phyloP scores from a whole-genome alignment of 1,140 invertebrate species.

The Drosophila kohkoa region DNA sequence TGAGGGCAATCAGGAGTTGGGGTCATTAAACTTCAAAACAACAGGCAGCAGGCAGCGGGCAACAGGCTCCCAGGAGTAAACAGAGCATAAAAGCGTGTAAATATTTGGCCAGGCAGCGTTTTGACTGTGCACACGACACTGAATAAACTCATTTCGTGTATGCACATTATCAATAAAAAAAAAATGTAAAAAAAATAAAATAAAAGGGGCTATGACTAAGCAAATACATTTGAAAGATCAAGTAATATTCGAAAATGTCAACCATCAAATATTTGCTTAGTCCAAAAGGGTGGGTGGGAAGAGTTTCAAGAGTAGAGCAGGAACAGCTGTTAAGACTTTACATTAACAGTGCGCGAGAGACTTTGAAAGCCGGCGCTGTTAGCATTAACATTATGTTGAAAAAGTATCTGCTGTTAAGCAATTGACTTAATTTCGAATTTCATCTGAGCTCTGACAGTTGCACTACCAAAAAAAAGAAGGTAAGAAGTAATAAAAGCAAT shows the following conservation, averaged over 20 bases:
- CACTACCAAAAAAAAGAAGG: background rate
- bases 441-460: background rate
- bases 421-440: background rate
- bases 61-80: constrained; percentile 49
- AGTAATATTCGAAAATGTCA: constrained; percentile 64
- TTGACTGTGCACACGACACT: constrained; percentile 59
- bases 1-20: background rate
- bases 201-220: constrained; percentile 30
- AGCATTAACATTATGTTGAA: background rate
- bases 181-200: background rate
- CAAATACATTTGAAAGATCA: constrained; percentile 53
- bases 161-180: constrained; percentile 38
- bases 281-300: constrained; percentile 4
- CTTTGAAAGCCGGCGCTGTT: background rate
- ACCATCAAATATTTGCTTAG: constrained; percentile 57
- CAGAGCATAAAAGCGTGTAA: constrained; percentile 49
- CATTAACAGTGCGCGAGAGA: constrained; percentile 3
- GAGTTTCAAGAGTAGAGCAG: background rate
- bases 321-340: constrained; percentile 3
- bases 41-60: constrained; percentile 39
- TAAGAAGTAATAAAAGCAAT: background rate
- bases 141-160: constrained; percentile 62
- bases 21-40: constrained; percentile 60
- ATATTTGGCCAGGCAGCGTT: constrained; percentile 65
- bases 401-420: background rate